Evolutionary conservation across 1,140 invertebrate species (phyloP), one percentile per base, ranked within the genome.

Genomic region (Antheraea pernyi): DNA sequence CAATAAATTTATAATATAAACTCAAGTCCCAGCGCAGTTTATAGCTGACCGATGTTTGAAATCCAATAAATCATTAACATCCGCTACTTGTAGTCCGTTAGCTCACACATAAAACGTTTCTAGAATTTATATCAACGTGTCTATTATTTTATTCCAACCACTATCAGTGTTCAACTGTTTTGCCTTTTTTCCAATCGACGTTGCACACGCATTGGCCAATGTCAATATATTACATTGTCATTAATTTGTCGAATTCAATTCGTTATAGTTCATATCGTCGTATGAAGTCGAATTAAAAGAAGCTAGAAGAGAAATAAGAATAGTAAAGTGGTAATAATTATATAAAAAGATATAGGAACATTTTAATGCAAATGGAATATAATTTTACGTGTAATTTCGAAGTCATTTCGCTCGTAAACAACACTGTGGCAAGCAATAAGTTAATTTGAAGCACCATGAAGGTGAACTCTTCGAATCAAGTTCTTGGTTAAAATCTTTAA

Each of bases 51-150:
- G 61, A 84, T 81, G 75, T 81, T 83, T 78, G 81, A 74, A 80
- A 77, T 73, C 71, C 74, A 67, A 86, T 86, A 86, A 86, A 86
- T 84, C 83, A 81, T 76, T 71, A 77, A 81, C 81, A 86, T 89
- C 80, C 82, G 85, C 81, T 85, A 82, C 83, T 80, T 78, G 22
- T 67, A 74, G 72, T 75, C 66, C 67, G 46, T 53, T 53, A 73
- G 69, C 71, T 69, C 73, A 60, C 73, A 60, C 74, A 68, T 74
- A 70, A 62, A 66, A 77, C 70, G 65, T 70, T 68, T 65, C 68
- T 37, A 30, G 72, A 75, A 73, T 78, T 73, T 71, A 73, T 78
- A 53, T 53, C 46, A 16, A 53, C 10, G 0, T n/a, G 6, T 53
- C 9, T 16, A n/a, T 53, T 53, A 53, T 53, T 53, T 53, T 53